phyloP scores from a whole-genome alignment of 2,888 invertebrate species.

The Crepidodera aurea region DNA sequence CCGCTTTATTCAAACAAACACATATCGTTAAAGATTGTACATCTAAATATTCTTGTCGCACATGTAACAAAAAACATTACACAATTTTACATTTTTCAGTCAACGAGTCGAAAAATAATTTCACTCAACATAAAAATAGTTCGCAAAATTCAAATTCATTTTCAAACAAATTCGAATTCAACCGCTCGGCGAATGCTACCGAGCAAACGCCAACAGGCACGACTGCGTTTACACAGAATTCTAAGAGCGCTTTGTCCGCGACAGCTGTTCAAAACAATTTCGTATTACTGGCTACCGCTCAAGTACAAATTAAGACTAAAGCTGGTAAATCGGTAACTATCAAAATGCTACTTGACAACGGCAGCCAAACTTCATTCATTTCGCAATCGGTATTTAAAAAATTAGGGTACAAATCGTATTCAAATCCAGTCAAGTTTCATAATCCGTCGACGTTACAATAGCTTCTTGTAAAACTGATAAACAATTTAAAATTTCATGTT shows the following conservation, averaged over 20 bases:
- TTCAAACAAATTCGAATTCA: too few relatives aligned
- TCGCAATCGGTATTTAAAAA: not conserved
- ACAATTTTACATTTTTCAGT: too few relatives aligned
- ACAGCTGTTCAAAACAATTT: not conserved
- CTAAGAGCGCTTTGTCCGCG: not conserved
- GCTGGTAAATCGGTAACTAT: too few relatives aligned
- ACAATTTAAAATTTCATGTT: not conserved
- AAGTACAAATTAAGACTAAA: not conserved
- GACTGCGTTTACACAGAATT: not conserved
- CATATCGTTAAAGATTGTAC: too few relatives aligned
- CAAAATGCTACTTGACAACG: not conserved
- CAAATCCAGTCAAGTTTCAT: not conserved
- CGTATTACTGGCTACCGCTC: not conserved
- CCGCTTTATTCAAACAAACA: too few relatives aligned
- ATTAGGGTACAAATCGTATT: not conserved
- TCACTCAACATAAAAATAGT: too few relatives aligned
- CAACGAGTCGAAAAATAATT: too few relatives aligned
- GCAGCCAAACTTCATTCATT: not conserved
- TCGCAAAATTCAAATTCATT: too few relatives aligned
- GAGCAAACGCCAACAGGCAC: too few relatives aligned
- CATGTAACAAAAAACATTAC: too few relatives aligned
- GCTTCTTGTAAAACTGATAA: not conserved
- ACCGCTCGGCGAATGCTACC: too few relatives aligned
- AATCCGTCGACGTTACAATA: not conserved
- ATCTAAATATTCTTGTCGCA: too few relatives aligned